Base-by-base conservation (phyloP, 2,113 vertebrate genomes). In the Mesembrinibis cayennensis region DNA sequence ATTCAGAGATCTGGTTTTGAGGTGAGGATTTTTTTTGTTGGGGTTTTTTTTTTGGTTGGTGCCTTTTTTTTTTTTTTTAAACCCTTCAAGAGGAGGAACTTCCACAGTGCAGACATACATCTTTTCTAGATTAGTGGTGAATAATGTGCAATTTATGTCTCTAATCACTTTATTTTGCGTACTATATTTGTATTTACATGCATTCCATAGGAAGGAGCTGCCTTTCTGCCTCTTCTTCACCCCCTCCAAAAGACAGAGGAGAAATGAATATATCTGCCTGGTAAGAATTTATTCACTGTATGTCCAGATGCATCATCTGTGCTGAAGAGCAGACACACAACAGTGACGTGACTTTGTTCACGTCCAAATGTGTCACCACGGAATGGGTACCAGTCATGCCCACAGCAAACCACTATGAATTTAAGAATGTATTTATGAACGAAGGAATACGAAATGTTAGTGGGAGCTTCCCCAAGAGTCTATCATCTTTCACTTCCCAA, bases 321-420 rank as follows among this genome's bases (percentile, higher is more conserved):
- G 32, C 26, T 26, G 23, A 32, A 71, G 82, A 87, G 65, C 45
- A 83, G 53, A 29, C 30, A 67, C 12, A 56, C 6, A 36, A 11
- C 9, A 4, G 2, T 22, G 8, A 44, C 6, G 2, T 14, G 40
- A 61, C 55, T 70, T 42, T 29, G 20, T 21, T 45, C 42, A 7
- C 4, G 14, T 27, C 18, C 58, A 66, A 40, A n/a, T 0, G 0
- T 6, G 27, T 11, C 47, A 40, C 44, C 0, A 1, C 53, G 61
- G 30, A 61, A 76, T 13, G 74, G 44, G 3, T 20, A 67, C 40
- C 22, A 61, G 12, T 30, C 32, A 66, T 6, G 50, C 19, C 52
- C 29, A 40, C 16, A 36, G 50, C 23, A 74, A 70, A 45, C 5
- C 34, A 30, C 36, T 11, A 20, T 0, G 7, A 77, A 61, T 34